These are phyloP conservation scores for Eleginops maclovinus DNA, from an alignment of 2,113 vertebrate genomes.

Conservation along the genomic window DNA sequence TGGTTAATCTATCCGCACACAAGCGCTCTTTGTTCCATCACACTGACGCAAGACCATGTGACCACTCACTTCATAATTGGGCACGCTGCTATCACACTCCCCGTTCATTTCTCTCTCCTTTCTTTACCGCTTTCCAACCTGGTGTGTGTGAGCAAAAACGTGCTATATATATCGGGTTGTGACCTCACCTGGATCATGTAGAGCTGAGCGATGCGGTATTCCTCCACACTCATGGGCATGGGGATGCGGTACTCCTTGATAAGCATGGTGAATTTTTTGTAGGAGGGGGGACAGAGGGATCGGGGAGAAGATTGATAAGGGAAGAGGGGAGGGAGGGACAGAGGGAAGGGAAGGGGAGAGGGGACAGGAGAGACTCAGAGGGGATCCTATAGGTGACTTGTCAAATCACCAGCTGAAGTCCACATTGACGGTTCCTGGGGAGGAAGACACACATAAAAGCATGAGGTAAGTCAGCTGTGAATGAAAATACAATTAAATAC, in stretches of 20 bases:
- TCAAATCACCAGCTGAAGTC: slow-evolving; percentile 62
- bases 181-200: slow-evolving; percentile 97
- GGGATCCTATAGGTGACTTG: slow-evolving; percentile 59
- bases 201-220: slow-evolving; percentile 97
- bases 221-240: slow-evolving; percentile 97
- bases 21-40: slow-evolving; percentile 64
- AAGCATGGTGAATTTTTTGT: slow-evolving; percentile 90
- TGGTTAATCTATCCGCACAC: slow-evolving; percentile 71
- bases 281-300: slow-evolving; percentile 64
- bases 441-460: slow-evolving; percentile 4
- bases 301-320: slow-evolving; percentile 64
- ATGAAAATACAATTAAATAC: slow-evolving; percentile 12
- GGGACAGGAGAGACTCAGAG: slow-evolving; percentile 38
- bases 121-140: no score
- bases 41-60: slow-evolving; percentile 42
- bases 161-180: not conserved
- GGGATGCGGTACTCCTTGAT: slow-evolving; percentile 98
- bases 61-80: slow-evolving; percentile 61
- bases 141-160: not conserved
- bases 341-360: slow-evolving; percentile 42
- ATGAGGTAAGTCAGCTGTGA: not conserved
- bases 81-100: not conserved
- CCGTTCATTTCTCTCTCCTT: slow-evolving; percentile 2
- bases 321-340: slow-evolving; percentile 56
- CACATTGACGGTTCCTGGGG: slow-evolving; percentile 72